Evolutionary conservation across 2,797 vertebrate species (phyloP), one percentile per base, ranked within the genome.

Genomic region (Diceros bicornis): DNA sequence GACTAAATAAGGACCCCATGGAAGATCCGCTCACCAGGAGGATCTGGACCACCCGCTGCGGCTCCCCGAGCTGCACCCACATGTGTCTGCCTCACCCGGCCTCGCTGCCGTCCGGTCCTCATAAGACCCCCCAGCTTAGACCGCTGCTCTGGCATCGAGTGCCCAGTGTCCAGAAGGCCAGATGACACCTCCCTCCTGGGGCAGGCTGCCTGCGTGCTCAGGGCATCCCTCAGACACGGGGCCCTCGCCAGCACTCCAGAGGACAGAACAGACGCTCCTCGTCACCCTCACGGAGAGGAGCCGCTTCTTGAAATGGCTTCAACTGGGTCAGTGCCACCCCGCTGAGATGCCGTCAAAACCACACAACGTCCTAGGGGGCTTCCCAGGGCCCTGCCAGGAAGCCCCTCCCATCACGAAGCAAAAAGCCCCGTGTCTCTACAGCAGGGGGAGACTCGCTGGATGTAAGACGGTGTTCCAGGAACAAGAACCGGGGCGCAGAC

Each of bases 221-320:
- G 55, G 87, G 96, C 96, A 84, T 88, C 92, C 77, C 89, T 86
- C 55, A 72, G 75, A 89, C 97, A 55, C 0, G 12, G 88, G 6
- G 94, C 92, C 96, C 97, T 97, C 7, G 1, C 87, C 82, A 91
- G 57, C 93, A 92, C 92, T 64, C 94, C 79, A 66, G 95, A 94
- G 87, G 0, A 61, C 55, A 94, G 96, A 98, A 98, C 98, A 99
- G 96, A 94, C 88, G 0, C 37, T 96, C 96, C 77, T 98, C 98
- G 97, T 98, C 98, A 96, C 91, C 72, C 7, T 0, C 25, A 17
- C 29, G 96, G 34, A n/a, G 92, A 96, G 89, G 94, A 52, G 83
- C 82, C 1, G 1, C 75, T 94, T 81, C 94, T 77, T 93, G 41
- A 89, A 96, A 93, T 37, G 25, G 89, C 34, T 10, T 95, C 77